Base-by-base conservation (phyloP, 2,113 vertebrate genomes). In the Malaclemys terrapin region DNA sequence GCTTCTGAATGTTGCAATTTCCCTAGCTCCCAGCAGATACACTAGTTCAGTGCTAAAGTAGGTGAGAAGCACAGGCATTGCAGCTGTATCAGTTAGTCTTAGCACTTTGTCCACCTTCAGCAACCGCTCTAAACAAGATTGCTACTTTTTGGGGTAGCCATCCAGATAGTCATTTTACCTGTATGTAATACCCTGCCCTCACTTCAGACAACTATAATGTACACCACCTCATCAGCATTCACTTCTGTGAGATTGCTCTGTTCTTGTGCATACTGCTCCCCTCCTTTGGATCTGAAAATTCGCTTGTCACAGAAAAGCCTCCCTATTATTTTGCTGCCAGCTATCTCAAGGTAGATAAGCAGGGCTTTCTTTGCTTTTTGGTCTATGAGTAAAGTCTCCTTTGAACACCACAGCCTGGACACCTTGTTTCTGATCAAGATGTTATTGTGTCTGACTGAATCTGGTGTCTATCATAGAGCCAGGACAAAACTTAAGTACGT, bases 401-500 rank as follows among this genome's bases (percentile, higher is more conserved):
- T 52, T 93, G 91, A 80, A 52, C 20, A 45, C 47, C 0, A 0
- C 85, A 76, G 57, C 87, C 65, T 84, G 89, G 84, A 56, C 10
- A 2, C 11, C 20, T 75, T 19, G 57, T 87, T 93, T 10, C 85
- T n/a, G 72, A 53, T 91, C 84, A 35, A 8, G 27, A 27, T 85
- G 57, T 75, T 93, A 79, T 79, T 89, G 49, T 87, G 82, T 47
- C 89, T 93, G 35, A 49, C 54, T 91, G n/a, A 91, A 69, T 80
- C 93, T 84, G 86, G 89, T 93, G 87, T 65, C 16, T 35, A 8
- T 69, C 62, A n/a, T 54, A 89, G 50, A 96, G 80, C 84, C 80
- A 84, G 89, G 75, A 82, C 72, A 90, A 93, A 91, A 91, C 20
- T 49, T 10, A 78, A 79, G 53, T 57, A 45, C 42, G 8, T 38